Evolutionary conservation across 1,140 invertebrate species (phyloP), one percentile per base, ranked within the genome.

Genomic region (Zaprionus africanus): DNA sequence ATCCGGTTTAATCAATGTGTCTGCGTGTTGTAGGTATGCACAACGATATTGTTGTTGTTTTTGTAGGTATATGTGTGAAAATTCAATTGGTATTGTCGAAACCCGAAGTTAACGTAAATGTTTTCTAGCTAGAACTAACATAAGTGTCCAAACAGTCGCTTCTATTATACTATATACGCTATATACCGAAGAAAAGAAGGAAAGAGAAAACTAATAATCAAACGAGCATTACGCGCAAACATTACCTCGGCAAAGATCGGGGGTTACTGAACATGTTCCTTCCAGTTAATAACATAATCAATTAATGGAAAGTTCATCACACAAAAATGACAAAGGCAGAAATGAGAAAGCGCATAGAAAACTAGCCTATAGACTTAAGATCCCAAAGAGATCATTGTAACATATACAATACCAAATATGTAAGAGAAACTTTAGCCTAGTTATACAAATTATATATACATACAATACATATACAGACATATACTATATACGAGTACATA

Each of bases 351-450:
- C 62, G 81, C 65, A 73, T 78, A 79, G 67, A 60, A 60, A 74
- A 82, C 69, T 86, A 80, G 77, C 73, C 80, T 64, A 83, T 83
- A 83, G 83, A 87, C 82, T 86, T 67, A 87, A 76, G 83, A 87
- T 88, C 78, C 73, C 70, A 38, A 64, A 65, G 57, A 73, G 84
- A 84, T 88, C 84, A 63, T 61, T 87, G 84, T 87, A 87, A 87
- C 84, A 87, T 87, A 87, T 84, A 87, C 84, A 87, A 88, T 87
- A 87, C 81, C 46, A 76, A 78, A 74, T 56, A 70, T 41, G 63
- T 81, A 85, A 84, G 82, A 78, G 56, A 67, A 62, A 70, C 61
- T 49, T 17, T 84, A 84, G 82, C 31, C 34, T 84, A 81, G 79
- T 85, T 87, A 87, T 87, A 88, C 80, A 88, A 83, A 74, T 63